Conservation (phyloP, 2,113 vertebrate species). For the Rhinoptilus africanus region DNA sequence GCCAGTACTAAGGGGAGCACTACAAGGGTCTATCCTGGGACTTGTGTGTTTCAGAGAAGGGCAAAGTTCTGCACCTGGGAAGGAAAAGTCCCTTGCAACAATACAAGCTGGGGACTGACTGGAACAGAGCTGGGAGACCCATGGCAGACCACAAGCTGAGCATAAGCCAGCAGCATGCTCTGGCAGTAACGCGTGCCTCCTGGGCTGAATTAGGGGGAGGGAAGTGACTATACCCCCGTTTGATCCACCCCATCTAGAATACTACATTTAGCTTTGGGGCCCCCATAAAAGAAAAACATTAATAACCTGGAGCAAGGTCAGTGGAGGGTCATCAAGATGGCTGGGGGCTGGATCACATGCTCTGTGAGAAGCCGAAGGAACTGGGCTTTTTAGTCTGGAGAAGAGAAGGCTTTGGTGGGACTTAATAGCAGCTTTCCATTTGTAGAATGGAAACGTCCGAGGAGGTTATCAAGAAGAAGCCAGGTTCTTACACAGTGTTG, state of each 20-base stretch:
- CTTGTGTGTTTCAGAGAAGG: not conserved
- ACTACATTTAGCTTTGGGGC: not conserved
- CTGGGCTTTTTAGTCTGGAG: not conserved
- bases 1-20: not conserved
- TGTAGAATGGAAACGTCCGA: not conserved
- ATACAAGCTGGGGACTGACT: not conserved
- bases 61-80: not conserved
- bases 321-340: not conserved
- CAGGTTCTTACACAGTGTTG: not conserved
- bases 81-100: not conserved
- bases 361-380: not conserved
- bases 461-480: not conserved
- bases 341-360: not conserved
- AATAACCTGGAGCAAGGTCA: not conserved
- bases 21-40: not conserved
- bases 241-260: not conserved
- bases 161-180: not conserved
- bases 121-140: not conserved
- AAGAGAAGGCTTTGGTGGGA: not conserved
- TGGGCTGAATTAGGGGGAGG: not conserved
- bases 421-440: not conserved
- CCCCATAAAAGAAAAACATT: not conserved
- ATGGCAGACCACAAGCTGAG: not conserved
- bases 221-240: not conserved
- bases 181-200: not conserved